phyloP scores from a whole-genome alignment of 2,888 invertebrate genomes.

The Phoenoteleia sp. region DNA sequence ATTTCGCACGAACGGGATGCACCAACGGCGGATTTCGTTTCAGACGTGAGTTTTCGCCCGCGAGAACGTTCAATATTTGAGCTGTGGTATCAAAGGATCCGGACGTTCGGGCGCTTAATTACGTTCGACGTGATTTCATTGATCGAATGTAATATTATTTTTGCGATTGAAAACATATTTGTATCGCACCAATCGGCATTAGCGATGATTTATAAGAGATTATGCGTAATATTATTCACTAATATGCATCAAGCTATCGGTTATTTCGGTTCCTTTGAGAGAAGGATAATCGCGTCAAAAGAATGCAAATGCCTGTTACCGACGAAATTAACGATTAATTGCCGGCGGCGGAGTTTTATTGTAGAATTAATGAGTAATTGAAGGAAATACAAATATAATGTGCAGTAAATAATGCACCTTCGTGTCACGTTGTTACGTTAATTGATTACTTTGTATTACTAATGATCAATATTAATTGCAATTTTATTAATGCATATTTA shows the following conservation, averaged over 20 bases:
- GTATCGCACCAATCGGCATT: neutral
- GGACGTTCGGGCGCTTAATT: slow-evolving; percentile 27
- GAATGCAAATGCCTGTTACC: slow-evolving; percentile 21
- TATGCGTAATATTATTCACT: neutral
- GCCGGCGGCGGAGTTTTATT: slow-evolving; percentile 37
- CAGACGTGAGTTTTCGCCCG: neutral
- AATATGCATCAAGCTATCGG: neutral
- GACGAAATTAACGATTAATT: slow-evolving; percentile 33
- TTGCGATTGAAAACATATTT: slow-evolving; percentile 20
- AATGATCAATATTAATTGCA: slow-evolving; percentile 46
- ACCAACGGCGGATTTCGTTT: slow-evolving; percentile 23
- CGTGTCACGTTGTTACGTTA: slow-evolving; percentile 16
- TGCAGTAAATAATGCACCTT: slow-evolving; percentile 39
- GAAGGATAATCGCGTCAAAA: slow-evolving; percentile 1
- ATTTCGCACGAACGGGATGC: slow-evolving; percentile 10
- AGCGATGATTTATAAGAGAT: neutral
- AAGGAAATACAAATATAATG: slow-evolving; percentile 36
- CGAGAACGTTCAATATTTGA: slow-evolving; percentile 54
- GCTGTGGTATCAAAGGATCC: slow-evolving; percentile 40
- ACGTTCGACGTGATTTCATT: slow-evolving; percentile 50
- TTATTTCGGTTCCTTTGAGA: slow-evolving; percentile 7
- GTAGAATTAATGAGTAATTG: slow-evolving; percentile 55
- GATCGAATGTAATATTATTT: slow-evolving; percentile 37
- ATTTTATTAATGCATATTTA: slow-evolving; percentile 45
- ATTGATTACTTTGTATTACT: slow-evolving; percentile 43